Evolutionary conservation across 2,113 vertebrate species (phyloP).

Genomic region (Elephantulus edwardii): DNA sequence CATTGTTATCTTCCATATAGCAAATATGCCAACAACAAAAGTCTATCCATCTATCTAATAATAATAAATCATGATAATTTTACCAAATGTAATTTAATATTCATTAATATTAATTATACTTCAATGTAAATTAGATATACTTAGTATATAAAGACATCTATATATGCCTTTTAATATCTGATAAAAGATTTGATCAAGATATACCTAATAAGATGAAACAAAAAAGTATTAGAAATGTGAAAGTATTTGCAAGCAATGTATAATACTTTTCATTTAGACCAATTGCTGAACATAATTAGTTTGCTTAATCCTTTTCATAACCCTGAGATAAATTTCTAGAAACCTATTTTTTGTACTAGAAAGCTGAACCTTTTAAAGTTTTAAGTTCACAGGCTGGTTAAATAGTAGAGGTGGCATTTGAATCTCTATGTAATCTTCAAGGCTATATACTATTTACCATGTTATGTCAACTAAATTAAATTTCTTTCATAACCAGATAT

Average conservation of each 20-base stretch:
- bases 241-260: conserved; percentile 12
- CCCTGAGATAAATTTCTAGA: neutral
- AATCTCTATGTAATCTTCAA: neutral
- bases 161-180: neutral
- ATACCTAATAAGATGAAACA: neutral
- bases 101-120: too few species aligned
- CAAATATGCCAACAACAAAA: too few species aligned
- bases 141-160: neutral
- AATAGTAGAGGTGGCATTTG: neutral
- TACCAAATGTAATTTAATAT: too few species aligned
- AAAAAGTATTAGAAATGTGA: neutral
- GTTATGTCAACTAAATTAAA: neutral
- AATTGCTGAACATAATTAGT: neutral
- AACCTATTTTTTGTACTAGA: neutral
- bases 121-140: neutral
- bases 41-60: too few species aligned
- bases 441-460: neutral
- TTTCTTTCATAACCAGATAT: neutral
- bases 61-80: too few species aligned
- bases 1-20: too few species aligned
- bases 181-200: neutral
- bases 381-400: neutral
- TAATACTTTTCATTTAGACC: neutral
- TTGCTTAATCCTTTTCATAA: neutral
- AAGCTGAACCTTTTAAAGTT: neutral